Percentiles rank a stretch among this genome's conserved stretches.
These are phyloP conservation scores for Helleia helle DNA, from an alignment of 2,888 invertebrate genomes.

Conservation along the genomic window DNA sequence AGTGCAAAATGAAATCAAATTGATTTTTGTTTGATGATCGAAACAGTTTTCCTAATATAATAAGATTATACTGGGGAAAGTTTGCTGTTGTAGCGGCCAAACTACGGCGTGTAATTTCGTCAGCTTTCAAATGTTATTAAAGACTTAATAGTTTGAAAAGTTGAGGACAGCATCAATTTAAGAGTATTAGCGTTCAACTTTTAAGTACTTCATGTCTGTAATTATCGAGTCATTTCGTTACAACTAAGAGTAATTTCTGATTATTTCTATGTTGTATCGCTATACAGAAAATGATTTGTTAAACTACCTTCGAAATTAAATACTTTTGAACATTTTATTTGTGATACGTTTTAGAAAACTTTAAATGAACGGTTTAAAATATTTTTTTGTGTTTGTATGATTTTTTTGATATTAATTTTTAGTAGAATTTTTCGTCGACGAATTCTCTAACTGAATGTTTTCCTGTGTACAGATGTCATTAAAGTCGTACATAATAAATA, in stretches of 20 bases:
- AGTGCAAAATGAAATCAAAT: conserved; percentile 13
- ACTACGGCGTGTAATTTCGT: background rate
- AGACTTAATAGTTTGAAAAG: background rate
- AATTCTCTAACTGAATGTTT: conserved; percentile 15
- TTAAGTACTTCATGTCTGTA: too few relatives aligned
- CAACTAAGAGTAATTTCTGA: background rate
- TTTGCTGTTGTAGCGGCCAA: conserved; percentile 6
- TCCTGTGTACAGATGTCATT: conserved; percentile 62
- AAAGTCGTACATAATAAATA: conserved; percentile 53
- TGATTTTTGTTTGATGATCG: background rate
- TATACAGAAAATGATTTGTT: too few relatives aligned
- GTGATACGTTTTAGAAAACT: background rate
- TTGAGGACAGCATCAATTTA: conserved; percentile 5
- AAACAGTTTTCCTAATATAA: background rate
- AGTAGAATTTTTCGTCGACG: background rate
- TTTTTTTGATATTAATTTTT: conserved; percentile 2
- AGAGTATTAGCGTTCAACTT: too few relatives aligned
- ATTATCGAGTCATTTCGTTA: background rate
- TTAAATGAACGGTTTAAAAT: background rate
- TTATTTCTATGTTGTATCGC: too few relatives aligned
- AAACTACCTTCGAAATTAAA: background rate
- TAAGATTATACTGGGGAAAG: background rate
- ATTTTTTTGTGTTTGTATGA: background rate
- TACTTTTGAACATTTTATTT: too few relatives aligned
- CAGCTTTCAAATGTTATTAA: background rate